Base-by-base conservation (phyloP, 2,797 vertebrate species). In the Columba guinea region DNA sequence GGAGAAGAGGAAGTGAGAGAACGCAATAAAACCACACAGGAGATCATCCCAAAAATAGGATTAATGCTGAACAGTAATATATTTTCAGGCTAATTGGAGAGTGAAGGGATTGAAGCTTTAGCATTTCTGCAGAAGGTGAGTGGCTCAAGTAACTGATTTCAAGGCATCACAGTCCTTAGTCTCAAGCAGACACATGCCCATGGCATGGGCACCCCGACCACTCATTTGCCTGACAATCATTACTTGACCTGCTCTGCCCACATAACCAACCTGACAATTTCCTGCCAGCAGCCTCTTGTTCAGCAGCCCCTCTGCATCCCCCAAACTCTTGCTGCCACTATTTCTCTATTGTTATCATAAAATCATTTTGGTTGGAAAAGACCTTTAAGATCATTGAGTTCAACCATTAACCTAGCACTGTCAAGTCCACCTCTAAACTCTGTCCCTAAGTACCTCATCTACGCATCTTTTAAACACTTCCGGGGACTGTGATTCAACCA, bases 151-250 rank as follows among this genome's bases (percentile, higher is more conserved):
- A 75, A 20, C 9, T 28, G 23, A 74, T 79, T 84, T 89, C 48
- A 85, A 28, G 41, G 27, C 27, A 84, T 64, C 22, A 21, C 14
- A 32, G 13, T 18, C 70, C 46, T 49, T 53, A 55, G 56, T 70
- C 68, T 78, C 60, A 69, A 59, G 60, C 46, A 55, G 18, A 32
- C 7, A 27, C 5, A 7, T 5, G 19, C 21, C 20, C 17, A 39
- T 2, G 32, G 41, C 49, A 86, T 1, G 0, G 9, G 13, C 26
- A 56, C 7, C 21, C 58, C 27, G 30, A 81, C 7, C 1, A 1
- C 30, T 62, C 51, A 46, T 44, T 37, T 7, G 9, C 22, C 19
- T 2, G 1, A 35, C 13, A 59, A 34, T 35, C 21, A 62, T 27
- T 26, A 22, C 16, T 15, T 39, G 51, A 56, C 35, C 39, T 62